Base-by-base conservation (phyloP, 1,140 invertebrate species). In the Ceratosolen fusciceps region DNA sequence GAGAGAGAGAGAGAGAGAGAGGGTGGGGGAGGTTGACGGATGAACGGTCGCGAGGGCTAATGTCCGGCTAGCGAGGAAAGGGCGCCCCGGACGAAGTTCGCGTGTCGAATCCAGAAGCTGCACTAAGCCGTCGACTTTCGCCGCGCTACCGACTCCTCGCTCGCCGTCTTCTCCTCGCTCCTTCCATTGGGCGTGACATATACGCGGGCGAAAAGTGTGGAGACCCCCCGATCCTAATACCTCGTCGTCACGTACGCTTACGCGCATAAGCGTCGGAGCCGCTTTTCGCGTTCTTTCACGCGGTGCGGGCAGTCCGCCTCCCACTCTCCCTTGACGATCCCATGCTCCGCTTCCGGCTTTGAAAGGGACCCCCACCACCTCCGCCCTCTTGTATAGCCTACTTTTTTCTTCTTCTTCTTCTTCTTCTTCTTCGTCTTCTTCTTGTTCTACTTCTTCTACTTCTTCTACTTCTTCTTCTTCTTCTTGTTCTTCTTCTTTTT, bases 51-150 rank as follows among this genome's bases (percentile, higher is more conserved):
- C n/a, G n/a, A n/a, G n/a, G n/a, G n/a, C n/a, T n/a, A n/a, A n/a
- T n/a, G n/a, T n/a, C n/a, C n/a, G n/a, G n/a, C n/a, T n/a, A n/a
- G 49, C 58, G 58, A 31, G 58, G 2, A 34, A 19, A 37, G 54
- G 73, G 73, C 9, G 39, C 26, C 21, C 26, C 21, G 29, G 29
- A 21, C 68, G 82, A 77, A 62, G 82, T 77, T 82, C 80, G 75
- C 83, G 80, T 83, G 80, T 80, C 81, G 85, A 83, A 85, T 82
- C 76, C 81, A 83, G 83, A 82, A 83, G 81, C 80, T 81, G 81
- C 62, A 86, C 85, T 86, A 85, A 86, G 76, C 73, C 72, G 72
- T 26, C 54, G 52, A 21, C 65, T 72, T 49, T 68, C 19, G 39
- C 24, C 49, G 43, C 67, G 43, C 58, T 58, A 47, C 39, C 24